Conservation (phyloP, 2,797 vertebrate genomes). For the Rhabdophis nuchalis region DNA sequence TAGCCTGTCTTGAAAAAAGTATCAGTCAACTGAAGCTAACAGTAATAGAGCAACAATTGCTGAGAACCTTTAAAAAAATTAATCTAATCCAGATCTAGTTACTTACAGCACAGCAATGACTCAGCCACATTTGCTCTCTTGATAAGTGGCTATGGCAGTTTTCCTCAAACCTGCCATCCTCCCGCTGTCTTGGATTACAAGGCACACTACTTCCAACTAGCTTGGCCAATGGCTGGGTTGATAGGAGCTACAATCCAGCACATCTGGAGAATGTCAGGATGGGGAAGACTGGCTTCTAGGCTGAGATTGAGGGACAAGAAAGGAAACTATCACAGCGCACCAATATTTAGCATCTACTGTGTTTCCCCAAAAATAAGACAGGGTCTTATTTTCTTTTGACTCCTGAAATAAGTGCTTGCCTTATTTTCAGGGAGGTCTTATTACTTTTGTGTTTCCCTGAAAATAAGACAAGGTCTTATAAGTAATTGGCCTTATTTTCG, state of each 20-base stretch:
- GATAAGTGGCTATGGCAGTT: not conserved
- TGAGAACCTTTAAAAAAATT: not conserved
- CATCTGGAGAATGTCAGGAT: not conserved
- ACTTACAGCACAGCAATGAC: not conserved
- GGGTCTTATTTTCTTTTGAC: too few species aligned
- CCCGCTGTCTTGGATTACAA: not conserved
- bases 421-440: too few species aligned
- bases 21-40: too few species aligned
- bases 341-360: not conserved
- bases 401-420: too few species aligned
- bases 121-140: not conserved
- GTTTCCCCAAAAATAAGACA: too few species aligned
- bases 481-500: too few species aligned
- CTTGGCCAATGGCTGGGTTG: not conserved
- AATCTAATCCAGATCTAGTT: not conserved
- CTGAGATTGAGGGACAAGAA: not conserved
- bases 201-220: not conserved
- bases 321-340: not conserved
- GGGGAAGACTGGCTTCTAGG: not conserved
- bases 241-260: not conserved
- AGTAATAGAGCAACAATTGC: not conserved
- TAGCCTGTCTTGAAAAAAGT: not conserved
- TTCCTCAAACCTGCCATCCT: not conserved
- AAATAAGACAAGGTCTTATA: too few species aligned
- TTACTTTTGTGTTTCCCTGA: too few species aligned